These are phyloP conservation scores for Euura lappo DNA, from an alignment of 1,140 invertebrate genomes.

Conservation along the genomic window DNA sequence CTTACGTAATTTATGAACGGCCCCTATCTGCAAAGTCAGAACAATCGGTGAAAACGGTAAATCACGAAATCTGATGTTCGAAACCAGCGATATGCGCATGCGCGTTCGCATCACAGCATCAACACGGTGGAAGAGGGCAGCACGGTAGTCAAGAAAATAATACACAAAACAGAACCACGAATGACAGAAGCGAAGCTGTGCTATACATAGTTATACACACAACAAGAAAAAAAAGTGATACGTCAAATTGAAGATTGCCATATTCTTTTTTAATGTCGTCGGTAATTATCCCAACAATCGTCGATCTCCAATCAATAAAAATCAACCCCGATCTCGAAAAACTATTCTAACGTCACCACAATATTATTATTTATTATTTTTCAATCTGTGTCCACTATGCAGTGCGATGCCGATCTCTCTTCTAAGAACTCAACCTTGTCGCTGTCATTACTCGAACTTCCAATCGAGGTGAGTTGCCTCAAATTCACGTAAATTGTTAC, in stretches of 20 bases:
- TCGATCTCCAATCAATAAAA: no score
- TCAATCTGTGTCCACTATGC: background rate
- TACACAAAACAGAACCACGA: no score
- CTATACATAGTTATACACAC: background rate
- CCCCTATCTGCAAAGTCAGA: no score
- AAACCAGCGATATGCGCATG: no score
- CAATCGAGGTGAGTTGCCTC: constrained; percentile 10
- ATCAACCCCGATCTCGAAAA: background rate
- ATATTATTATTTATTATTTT: background rate
- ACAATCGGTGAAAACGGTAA: no score
- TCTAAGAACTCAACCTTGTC: background rate
- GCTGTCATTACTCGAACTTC: constrained; percentile 1
- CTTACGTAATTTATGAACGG: no score
- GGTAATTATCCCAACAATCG: no score
- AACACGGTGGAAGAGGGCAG: background rate
- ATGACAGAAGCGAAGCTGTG: background rate
- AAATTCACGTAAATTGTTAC: background rate
- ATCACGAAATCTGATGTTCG: no score
- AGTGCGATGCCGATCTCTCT: background rate
- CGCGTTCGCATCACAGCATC: background rate
- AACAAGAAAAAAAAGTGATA: background rate
- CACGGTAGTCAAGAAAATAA: background rate
- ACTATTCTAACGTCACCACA: background rate
- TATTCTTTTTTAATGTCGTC: background rate
- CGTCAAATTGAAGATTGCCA: background rate